A percentile compares a stretch with the other conserved stretches of the same genome.
Evolutionary conservation across 2,797 vertebrate genomes (phyloP).

Genomic region (Triplophysa bombifrons): DNA sequence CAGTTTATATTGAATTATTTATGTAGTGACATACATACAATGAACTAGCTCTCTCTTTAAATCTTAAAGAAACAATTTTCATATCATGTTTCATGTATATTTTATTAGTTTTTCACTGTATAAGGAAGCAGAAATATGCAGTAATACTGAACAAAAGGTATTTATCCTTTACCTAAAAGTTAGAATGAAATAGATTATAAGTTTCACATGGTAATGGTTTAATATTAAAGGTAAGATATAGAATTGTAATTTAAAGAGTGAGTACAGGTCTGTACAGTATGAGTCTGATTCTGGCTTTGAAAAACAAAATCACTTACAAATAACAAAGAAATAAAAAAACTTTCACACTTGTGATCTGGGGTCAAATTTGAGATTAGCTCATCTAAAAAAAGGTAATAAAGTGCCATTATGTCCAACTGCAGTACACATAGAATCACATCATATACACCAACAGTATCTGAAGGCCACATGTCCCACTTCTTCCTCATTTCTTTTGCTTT

Average conservation of each 20-base stretch:
- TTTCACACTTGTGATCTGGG: not conserved
- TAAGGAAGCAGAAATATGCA: not conserved
- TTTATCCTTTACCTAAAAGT: not conserved
- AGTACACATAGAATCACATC: not conserved
- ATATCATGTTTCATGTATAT: not conserved
- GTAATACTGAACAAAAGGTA: not conserved
- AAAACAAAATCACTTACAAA: not conserved
- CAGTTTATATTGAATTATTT: slow-evolving; percentile 24
- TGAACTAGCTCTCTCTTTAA: slow-evolving; percentile 1
- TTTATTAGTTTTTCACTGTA: slow-evolving; percentile 12
- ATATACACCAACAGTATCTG: slow-evolving; percentile 9
- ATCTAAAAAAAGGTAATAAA: slow-evolving; percentile 3
- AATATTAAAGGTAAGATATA: not conserved
- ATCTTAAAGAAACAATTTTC: slow-evolving; percentile 3
- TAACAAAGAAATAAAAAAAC: not conserved
- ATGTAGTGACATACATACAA: slow-evolving; percentile 4
- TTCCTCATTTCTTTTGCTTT: not conserved
- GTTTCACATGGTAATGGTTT: not conserved
- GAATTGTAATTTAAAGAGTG: not conserved
- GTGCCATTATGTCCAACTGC: slow-evolving; percentile 10
- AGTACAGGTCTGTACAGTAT: not conserved
- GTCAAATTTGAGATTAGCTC: not conserved
- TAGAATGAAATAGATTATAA: not conserved
- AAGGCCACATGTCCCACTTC: slow-evolving; percentile 25
- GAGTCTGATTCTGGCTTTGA: not conserved